Conservation (phyloP, 1,140 invertebrate genomes). For the Cherax destructor region DNA sequence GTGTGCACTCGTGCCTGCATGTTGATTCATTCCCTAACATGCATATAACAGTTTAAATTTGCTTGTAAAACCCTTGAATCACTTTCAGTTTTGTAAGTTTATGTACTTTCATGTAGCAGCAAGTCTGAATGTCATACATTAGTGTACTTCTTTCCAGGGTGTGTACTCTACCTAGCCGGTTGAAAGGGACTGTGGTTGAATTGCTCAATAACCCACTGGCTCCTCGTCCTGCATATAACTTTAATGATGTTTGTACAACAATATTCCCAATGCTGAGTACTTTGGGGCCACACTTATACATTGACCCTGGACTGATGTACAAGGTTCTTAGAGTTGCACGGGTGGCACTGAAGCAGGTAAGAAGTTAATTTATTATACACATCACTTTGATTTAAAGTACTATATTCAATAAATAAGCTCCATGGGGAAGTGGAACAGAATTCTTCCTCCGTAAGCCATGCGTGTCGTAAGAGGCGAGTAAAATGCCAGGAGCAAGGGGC, state of each 20-base stretch:
- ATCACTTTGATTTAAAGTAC: no score
- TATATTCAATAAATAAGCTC: no score
- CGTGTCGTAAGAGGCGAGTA: no score
- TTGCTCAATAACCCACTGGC: conserved; percentile 80
- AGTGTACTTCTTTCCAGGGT: conserved; percentile 77
- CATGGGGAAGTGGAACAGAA: no score
- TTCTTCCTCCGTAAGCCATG: no score
- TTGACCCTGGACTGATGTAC: conserved; percentile 91
- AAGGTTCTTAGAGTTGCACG: conserved; percentile 85
- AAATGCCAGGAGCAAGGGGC: no score
- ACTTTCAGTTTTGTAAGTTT: no score
- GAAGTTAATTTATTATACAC: not conserved
- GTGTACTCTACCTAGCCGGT: conserved; percentile 83
- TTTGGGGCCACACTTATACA: conserved; percentile 91
- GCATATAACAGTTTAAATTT: no score
- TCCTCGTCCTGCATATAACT: conserved; percentile 80
- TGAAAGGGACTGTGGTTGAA: conserved; percentile 78
- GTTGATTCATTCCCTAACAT: no score
- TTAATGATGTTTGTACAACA: conserved; percentile 84
- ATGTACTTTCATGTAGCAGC: not conserved
- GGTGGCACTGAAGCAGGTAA: conserved; percentile 76
- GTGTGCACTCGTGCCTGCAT: no score
- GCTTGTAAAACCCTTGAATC: no score
- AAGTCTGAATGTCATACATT: not conserved
- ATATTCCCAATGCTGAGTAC: conserved; percentile 91